Evolutionary conservation across 2,797 vertebrate species (phyloP).

Genomic region (Lagodon rhomboides): DNA sequence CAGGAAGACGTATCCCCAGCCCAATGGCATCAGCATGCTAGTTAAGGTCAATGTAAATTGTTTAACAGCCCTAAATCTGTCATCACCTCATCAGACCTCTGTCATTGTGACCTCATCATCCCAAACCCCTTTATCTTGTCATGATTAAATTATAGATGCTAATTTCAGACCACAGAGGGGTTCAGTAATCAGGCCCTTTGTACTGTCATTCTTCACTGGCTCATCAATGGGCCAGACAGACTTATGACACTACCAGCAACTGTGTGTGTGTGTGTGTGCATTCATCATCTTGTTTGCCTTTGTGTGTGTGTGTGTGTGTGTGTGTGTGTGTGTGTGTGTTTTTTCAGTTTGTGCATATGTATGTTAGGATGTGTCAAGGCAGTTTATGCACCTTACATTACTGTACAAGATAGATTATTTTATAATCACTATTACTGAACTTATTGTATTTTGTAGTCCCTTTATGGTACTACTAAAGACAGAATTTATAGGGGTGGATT

Average conservation of each 20-base stretch:
- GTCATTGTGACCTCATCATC: slow-evolving; percentile 45
- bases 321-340: background rate
- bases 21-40: slow-evolving; percentile 13
- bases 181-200: slow-evolving; percentile 49
- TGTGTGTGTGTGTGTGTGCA: background rate
- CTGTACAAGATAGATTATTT: too few species aligned
- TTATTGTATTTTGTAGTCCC: too few species aligned
- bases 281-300: background rate
- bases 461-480: too few species aligned
- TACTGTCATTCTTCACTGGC: slow-evolving; percentile 15
- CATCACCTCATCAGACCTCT: slow-evolving; percentile 30
- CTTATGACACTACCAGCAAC: slow-evolving; percentile 2
- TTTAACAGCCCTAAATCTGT: slow-evolving; percentile 28
- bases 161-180: slow-evolving; percentile 45
- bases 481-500: too few species aligned
- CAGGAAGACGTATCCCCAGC: background rate
- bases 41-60: slow-evolving; percentile 26
- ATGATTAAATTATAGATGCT: slow-evolving; percentile 60
- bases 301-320: background rate
- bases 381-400: background rate
- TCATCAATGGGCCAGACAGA: slow-evolving; percentile 34
- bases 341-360: background rate
- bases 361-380: background rate
- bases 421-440: too few species aligned
- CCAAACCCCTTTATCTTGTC: slow-evolving; percentile 34